Evolutionary conservation across 2,113 vertebrate species (phyloP).

Genomic region (Capra hircus): DNA sequence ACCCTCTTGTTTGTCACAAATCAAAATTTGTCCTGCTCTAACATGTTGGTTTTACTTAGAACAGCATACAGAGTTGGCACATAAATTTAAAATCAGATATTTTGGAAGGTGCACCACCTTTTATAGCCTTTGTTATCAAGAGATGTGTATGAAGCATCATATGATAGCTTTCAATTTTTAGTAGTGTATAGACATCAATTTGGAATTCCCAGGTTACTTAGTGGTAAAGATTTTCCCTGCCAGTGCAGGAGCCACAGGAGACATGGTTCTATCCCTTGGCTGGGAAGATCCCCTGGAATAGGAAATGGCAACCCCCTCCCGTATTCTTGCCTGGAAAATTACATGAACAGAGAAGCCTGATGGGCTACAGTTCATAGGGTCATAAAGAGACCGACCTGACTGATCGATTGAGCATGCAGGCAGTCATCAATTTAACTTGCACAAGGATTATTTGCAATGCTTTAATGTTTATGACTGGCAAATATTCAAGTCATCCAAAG

Average conservation of each 20-base stretch:
- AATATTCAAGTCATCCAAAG: not conserved
- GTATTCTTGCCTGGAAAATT: not conserved
- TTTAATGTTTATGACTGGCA: not conserved
- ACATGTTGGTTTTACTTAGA: not conserved
- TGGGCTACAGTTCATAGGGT: not conserved
- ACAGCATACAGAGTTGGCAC: not conserved
- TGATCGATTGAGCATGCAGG: not conserved
- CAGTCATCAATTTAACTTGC: not conserved
- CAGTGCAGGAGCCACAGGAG: not conserved
- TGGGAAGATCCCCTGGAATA: not conserved
- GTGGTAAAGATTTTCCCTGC: not conserved
- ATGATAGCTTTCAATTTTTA: not conserved
- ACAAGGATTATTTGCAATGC: not conserved
- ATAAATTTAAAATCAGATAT: not conserved
- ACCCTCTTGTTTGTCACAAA: not conserved
- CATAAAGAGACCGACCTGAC: not conserved
- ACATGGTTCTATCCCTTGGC: not conserved
- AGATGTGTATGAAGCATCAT: not conserved
- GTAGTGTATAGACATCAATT: not conserved
- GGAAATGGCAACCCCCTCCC: not conserved
- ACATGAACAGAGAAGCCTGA: not conserved
- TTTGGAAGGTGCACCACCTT: not conserved
- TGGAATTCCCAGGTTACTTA: not conserved
- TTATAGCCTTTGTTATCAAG: not conserved
- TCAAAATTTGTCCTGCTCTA: not conserved